Conservation (phyloP, 2,113 vertebrate genomes). For the Zosterops japonicus region DNA sequence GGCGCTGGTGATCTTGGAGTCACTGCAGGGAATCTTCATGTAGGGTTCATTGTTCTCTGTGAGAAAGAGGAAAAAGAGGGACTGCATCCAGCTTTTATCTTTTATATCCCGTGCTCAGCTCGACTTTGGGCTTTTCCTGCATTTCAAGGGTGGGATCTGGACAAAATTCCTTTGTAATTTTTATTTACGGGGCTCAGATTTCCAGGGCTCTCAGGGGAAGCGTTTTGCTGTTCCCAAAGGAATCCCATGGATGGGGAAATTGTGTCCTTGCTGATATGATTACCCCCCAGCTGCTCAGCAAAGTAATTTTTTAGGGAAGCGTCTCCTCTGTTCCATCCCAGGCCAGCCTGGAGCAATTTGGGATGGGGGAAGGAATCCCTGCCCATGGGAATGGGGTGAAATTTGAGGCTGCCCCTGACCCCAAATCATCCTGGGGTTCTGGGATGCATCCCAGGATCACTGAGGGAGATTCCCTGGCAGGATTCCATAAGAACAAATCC, state of each 20-base stretch:
- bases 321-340: not conserved
- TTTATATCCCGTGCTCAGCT: rapidly evolving
- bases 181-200: not conserved
- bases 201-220: not conserved
- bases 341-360: not conserved
- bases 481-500: not conserved
- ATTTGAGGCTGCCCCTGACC: not conserved
- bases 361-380: not conserved
- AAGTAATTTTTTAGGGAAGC: not conserved
- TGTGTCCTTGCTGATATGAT: not conserved
- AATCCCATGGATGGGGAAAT: not conserved
- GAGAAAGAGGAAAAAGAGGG: not conserved
- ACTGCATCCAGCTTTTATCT: rapidly evolving
- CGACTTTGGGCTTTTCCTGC: not conserved
- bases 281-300: rapidly evolving
- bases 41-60: conserved; percentile 94
- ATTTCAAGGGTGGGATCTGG: not conserved
- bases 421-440: not conserved
- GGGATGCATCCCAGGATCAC: not conserved
- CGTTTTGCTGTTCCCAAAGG: not conserved
- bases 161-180: not conserved
- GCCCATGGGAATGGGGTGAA: not conserved
- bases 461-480: not conserved
- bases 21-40: conserved; percentile 88
- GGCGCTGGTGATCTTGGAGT: conserved; percentile 95